A percentile compares a stretch with the other conserved stretches of the same genome.
These are phyloP conservation scores for Daphoenositta chrysoptera DNA, from an alignment of 2,113 vertebrate genomes.

Conservation along the genomic window DNA sequence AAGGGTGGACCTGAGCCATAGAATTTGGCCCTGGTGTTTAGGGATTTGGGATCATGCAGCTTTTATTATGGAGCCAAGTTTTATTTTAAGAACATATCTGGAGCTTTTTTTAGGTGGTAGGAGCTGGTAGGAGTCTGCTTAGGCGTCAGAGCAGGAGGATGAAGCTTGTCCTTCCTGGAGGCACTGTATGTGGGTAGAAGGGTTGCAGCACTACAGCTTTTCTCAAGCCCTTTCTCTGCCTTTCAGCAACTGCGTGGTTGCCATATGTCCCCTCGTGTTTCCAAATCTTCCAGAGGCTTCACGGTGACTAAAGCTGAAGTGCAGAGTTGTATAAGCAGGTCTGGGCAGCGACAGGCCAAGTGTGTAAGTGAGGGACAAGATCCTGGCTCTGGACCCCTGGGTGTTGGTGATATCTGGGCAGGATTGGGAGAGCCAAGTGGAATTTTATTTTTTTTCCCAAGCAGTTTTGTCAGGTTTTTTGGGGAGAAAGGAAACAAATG, in stretches of 20 bases:
- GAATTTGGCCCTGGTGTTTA: not conserved
- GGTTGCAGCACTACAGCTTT: not conserved
- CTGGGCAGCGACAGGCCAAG: not conserved
- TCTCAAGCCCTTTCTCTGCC: not conserved
- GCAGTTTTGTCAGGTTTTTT: not conserved
- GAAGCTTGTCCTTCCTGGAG: not conserved
- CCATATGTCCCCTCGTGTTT: not conserved
- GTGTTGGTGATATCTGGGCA: not conserved
- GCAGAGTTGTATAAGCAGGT: not conserved
- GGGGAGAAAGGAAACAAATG: not conserved
- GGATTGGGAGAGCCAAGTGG: not conserved
- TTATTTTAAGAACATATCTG: not conserved
- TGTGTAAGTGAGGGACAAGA: not conserved
- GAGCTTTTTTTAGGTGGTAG: not conserved
- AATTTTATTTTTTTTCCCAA: not conserved
- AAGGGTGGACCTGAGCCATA: not conserved
- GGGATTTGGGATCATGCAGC: not conserved
- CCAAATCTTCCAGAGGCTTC: not conserved
- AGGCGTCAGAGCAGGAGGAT: not conserved
- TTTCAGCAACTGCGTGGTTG: not conserved
- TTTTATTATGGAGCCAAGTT: not conserved
- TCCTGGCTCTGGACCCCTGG: not conserved
- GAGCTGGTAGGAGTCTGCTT: not conserved
- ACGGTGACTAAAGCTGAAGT: not conserved
- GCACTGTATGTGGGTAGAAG: rapidly evolving